Evolutionary conservation across 2,113 vertebrate species (phyloP).

Genomic region (Pithys albifrons): DNA sequence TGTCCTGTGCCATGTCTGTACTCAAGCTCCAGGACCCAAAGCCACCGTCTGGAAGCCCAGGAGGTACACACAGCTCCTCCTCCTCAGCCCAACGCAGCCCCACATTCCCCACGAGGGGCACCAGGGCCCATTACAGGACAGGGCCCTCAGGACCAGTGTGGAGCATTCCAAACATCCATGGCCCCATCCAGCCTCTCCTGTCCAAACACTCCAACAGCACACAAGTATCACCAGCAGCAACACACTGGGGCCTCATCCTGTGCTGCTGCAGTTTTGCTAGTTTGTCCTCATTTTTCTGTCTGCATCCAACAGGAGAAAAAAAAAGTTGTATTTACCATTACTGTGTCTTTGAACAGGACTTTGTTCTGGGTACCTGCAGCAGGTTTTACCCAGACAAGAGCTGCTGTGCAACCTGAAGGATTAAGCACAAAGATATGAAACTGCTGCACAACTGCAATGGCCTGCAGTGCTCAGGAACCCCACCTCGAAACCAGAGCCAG

Average conservation of each 20-base stretch:
- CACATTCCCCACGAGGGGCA: fast-evolving
- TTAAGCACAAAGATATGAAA: not conserved
- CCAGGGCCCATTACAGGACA: fast-evolving
- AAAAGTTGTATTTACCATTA: fast-evolving
- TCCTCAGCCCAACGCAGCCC: not conserved
- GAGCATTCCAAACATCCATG: not conserved
- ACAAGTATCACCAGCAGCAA: not conserved
- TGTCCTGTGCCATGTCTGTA: fast-evolving
- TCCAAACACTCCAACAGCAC: fast-evolving
- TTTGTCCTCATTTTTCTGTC: not conserved
- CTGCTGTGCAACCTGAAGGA: not conserved
- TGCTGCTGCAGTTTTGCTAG: not conserved
- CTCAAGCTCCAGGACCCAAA: not conserved
- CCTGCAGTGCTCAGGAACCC: not conserved
- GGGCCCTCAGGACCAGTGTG: not conserved
- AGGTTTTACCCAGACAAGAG: not conserved
- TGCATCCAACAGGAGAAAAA: not conserved
- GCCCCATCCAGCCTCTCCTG: not conserved
- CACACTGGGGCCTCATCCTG: too few relatives aligned
- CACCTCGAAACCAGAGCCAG: not conserved
- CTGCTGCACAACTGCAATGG: not conserved
- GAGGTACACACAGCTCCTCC: not conserved
- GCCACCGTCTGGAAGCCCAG: too few relatives aligned
- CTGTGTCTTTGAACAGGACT: not conserved
- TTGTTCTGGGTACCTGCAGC: fast-evolving